Conservation (phyloP, 2,888 invertebrate genomes). For the Protophormia terraenovae region DNA sequence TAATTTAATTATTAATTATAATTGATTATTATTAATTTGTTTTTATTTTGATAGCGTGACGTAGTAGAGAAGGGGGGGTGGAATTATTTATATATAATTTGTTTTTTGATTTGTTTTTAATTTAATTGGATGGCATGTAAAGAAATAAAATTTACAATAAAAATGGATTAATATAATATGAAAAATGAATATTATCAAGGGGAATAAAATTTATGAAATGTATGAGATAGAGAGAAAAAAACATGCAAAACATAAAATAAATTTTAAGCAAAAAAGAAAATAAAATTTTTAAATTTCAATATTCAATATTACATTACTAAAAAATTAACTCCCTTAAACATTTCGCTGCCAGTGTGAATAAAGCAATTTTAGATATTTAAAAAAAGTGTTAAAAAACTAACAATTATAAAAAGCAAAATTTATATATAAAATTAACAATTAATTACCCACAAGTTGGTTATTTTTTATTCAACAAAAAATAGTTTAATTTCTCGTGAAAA, state of each 20-base stretch:
- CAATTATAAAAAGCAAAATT: neutral
- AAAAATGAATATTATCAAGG: slow-evolving; percentile 32
- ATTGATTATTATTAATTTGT: slow-evolving; percentile 30
- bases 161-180: slow-evolving; percentile 63
- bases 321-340: no score
- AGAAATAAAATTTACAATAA: slow-evolving; percentile 74
- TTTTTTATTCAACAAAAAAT: neutral
- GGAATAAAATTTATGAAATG: neutral
- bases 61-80: slow-evolving; percentile 69
- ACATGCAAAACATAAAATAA: neutral
- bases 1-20: slow-evolving; percentile 50
- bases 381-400: neutral
- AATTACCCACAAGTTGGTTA: no score
- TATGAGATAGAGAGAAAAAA: neutral
- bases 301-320: no score
- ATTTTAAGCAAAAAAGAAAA: neutral
- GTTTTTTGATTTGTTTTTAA: slow-evolving; percentile 13
- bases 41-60: slow-evolving; percentile 71
- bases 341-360: no score
- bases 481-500: neutral
- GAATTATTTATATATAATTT: slow-evolving; percentile 48
- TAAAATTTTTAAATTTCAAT: neutral
- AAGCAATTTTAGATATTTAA: neutral
- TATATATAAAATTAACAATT: neutral
- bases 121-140: slow-evolving; percentile 76